These are phyloP conservation scores for Ammodytes dubius DNA, from an alignment of 2,113 vertebrate species.

Conservation along the genomic window DNA sequence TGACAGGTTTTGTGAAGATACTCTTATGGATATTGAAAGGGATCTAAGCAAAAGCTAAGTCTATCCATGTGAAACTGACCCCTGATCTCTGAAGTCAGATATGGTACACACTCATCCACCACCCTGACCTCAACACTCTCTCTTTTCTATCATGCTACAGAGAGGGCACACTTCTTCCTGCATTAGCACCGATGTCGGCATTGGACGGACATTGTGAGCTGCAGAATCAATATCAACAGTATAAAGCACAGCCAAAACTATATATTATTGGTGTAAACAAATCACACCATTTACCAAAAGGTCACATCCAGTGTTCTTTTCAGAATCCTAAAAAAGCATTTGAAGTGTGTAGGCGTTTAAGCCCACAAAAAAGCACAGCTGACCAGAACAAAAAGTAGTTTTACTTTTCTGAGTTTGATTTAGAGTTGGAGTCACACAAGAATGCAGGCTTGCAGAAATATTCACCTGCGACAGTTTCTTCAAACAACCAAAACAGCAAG, in stretches of 20 bases:
- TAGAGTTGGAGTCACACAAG: constrained; percentile 17
- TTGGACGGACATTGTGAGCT: not conserved
- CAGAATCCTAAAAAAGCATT: not conserved
- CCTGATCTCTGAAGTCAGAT: not conserved
- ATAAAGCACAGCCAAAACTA: not conserved
- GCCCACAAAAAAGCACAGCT: not conserved
- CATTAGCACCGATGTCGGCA: not conserved
- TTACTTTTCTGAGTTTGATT: constrained; percentile 22
- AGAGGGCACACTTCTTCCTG: not conserved
- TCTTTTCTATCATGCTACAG: not conserved
- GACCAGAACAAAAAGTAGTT: not conserved
- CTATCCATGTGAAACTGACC: not conserved
- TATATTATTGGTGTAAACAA: not conserved
- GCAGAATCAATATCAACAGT: not conserved
- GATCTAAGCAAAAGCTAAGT: not conserved
- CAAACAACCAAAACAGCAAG: constrained; percentile 46
- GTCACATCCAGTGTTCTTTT: not conserved
- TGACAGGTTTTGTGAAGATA: not conserved
- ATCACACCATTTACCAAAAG: not conserved
- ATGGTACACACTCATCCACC: not conserved
- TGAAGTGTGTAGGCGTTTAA: not conserved
- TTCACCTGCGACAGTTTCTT: constrained; percentile 13
- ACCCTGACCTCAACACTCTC: not conserved
- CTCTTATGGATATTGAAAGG: not conserved
- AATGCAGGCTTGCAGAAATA: constrained; percentile 33